A percentile compares a stretch with the other conserved stretches of the same genome.
phyloP scores from a whole-genome alignment of 2,888 invertebrate species.

The Drosophila falleni region DNA sequence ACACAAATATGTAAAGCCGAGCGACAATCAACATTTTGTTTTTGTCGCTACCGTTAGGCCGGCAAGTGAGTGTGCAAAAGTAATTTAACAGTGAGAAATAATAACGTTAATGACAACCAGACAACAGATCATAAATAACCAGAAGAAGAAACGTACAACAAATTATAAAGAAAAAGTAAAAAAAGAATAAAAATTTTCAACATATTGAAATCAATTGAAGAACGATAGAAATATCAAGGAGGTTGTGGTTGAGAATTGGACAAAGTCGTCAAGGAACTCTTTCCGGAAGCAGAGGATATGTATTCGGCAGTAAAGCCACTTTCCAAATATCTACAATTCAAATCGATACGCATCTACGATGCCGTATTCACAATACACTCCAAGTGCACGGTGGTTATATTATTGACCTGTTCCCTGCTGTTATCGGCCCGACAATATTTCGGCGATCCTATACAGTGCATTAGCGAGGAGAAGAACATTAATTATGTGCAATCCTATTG shows the following conservation, averaged over 20 bases:
- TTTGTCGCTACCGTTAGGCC: slow-evolving; percentile 49
- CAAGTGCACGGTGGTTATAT: slow-evolving; percentile 89
- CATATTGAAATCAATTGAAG: background rate
- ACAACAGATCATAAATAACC: background rate
- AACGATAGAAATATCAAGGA: background rate
- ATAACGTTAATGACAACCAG: slow-evolving; percentile 2
- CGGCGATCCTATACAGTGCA: slow-evolving; percentile 94
- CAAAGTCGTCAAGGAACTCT: slow-evolving; percentile 56
- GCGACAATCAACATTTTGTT: slow-evolving; percentile 59
- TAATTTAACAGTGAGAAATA: slow-evolving; percentile 6
- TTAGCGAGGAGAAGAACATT: slow-evolving; percentile 87
- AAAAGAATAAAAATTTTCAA: background rate
- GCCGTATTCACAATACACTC: slow-evolving; percentile 91
- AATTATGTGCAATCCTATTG: slow-evolving; percentile 91
- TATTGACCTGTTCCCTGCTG: slow-evolving; percentile 90
- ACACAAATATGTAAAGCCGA: slow-evolving; percentile 58
- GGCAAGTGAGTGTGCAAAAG: slow-evolving; percentile 27
- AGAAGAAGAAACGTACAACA: background rate
- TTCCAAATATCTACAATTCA: slow-evolving; percentile 87
- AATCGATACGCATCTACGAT: slow-evolving; percentile 90
- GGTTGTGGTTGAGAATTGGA: slow-evolving; percentile 57
- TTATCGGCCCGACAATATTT: slow-evolving; percentile 94
- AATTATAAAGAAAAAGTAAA: slow-evolving; percentile 12
- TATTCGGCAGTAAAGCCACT: slow-evolving; percentile 89
- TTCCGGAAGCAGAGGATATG: slow-evolving; percentile 85